Percentiles rank a stretch among this genome's conserved stretches.
Conservation (phyloP, 1,140 invertebrate genomes). For the Drosophila willistoni region DNA sequence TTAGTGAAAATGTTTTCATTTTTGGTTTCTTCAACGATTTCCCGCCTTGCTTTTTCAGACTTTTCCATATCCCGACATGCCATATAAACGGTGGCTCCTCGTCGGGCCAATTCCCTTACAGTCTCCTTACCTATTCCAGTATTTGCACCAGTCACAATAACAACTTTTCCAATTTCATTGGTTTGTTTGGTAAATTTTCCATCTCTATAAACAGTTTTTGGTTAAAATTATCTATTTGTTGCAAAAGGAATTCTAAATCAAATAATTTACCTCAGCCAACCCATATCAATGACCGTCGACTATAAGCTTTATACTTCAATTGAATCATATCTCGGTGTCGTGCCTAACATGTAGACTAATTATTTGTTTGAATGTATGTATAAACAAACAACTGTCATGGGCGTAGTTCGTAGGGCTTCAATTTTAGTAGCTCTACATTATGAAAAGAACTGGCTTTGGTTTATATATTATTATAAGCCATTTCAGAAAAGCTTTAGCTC, state of each 20-base stretch:
- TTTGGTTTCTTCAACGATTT: constrained; percentile 89
- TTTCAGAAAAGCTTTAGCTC: too few relatives aligned
- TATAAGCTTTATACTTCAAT: too few relatives aligned
- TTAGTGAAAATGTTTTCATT: constrained; percentile 92
- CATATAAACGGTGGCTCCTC: constrained; percentile 90
- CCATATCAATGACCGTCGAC: too few relatives aligned
- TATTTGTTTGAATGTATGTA: neutral
- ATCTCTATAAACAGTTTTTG: constrained; percentile 59
- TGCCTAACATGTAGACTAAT: too few relatives aligned
- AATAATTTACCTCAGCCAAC: neutral
- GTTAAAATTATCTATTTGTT: neutral
- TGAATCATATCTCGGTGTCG: too few relatives aligned
- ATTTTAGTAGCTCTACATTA: too few relatives aligned
- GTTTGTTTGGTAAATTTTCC: constrained; percentile 82
- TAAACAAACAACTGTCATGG: neutral
- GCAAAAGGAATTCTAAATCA: too few relatives aligned
- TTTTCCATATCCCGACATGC: constrained; percentile 90
- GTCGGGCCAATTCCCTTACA: constrained; percentile 87
- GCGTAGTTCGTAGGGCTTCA: neutral
- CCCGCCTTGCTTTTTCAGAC: constrained; percentile 87
- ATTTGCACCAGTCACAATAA: constrained; percentile 93
- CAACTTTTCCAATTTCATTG: constrained; percentile 88
- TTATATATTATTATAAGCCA: too few relatives aligned
- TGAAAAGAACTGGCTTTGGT: too few relatives aligned
- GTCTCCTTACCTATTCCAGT: constrained; percentile 94